Conservation (phyloP, 2,113 vertebrate genomes). For the Silurus asotus region DNA sequence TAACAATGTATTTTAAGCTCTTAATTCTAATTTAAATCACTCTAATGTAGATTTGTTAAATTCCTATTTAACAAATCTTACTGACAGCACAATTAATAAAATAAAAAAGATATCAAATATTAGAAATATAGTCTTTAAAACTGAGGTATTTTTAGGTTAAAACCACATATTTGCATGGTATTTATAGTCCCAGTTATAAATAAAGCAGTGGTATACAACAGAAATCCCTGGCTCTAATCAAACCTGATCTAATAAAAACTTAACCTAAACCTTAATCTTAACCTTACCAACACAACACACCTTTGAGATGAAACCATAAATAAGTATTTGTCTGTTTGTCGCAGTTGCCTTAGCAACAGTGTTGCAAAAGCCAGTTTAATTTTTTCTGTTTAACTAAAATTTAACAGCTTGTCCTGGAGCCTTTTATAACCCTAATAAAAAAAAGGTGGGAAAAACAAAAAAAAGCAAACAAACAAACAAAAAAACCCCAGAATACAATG, state of each 20-base stretch:
- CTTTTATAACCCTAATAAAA: neutral
- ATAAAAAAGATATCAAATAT: too few relatives aligned
- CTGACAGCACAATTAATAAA: too few relatives aligned
- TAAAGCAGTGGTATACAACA: neutral
- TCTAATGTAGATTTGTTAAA: neutral
- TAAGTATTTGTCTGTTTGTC: neutral
- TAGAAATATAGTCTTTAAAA: too few relatives aligned
- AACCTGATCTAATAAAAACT: neutral
- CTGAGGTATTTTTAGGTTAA: neutral
- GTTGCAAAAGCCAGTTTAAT: neutral
- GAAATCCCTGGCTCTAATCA: neutral
- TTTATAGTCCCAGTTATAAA: neutral
- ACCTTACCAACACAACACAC: constrained; percentile 7
- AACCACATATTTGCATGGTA: neutral
- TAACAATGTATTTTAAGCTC: neutral
- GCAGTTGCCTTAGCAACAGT: constrained; percentile 3
- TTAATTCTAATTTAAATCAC: neutral
- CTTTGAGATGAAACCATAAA: neutral
- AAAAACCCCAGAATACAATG: too few relatives aligned
- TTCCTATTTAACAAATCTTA: neutral
- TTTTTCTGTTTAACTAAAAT: neutral
- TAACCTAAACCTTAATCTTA: too few relatives aligned
- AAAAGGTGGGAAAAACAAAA: too few relatives aligned
- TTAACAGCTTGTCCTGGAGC: neutral
- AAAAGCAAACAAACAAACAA: too few relatives aligned